A percentile compares a stretch with the other conserved stretches of the same genome.
Evolutionary conservation across 2,888 invertebrate genomes (phyloP).

Genomic region (Drosophila falleni): DNA sequence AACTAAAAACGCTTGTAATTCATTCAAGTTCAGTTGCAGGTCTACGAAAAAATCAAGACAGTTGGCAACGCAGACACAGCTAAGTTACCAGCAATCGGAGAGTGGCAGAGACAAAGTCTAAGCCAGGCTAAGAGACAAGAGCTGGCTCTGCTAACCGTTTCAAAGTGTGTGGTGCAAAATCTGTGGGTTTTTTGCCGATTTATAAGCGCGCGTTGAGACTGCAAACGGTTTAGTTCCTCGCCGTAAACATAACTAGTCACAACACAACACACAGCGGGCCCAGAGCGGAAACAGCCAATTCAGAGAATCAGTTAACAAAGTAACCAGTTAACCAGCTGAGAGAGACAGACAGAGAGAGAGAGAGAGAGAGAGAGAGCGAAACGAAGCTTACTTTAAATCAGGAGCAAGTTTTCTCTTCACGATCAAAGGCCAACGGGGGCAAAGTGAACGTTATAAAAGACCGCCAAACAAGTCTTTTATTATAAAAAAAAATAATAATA

Average conservation of each 20-base stretch:
- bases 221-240: slow-evolving; percentile 83
- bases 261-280: slow-evolving; percentile 44
- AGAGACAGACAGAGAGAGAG: neutral
- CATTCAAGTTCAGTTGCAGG: slow-evolving; percentile 58
- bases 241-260: slow-evolving; percentile 84
- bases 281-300: slow-evolving; percentile 52
- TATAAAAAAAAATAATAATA: slow-evolving; percentile 10
- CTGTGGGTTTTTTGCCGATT: slow-evolving; percentile 35
- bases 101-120: slow-evolving; percentile 7
- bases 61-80: slow-evolving; percentile 52
- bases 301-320: slow-evolving; percentile 43
- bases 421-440: slow-evolving; percentile 56
- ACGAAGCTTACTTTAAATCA: slow-evolving; percentile 26
- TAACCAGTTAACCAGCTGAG: slow-evolving; percentile 28
- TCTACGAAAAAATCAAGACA: slow-evolving; percentile 36
- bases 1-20: slow-evolving; percentile 42
- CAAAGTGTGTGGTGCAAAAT: slow-evolving; percentile 31
- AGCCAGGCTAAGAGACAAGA: slow-evolving; percentile 21
- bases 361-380: neutral
- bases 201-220: slow-evolving; percentile 77
- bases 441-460: slow-evolving; percentile 67
- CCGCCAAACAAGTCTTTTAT: slow-evolving; percentile 38
- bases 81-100: slow-evolving; percentile 32
- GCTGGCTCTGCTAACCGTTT: slow-evolving; percentile 35
- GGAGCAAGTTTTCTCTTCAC: slow-evolving; percentile 59